These are phyloP conservation scores for Anseranas semipalmata DNA, from an alignment of 2,113 vertebrate genomes.

Conservation along the genomic window DNA sequence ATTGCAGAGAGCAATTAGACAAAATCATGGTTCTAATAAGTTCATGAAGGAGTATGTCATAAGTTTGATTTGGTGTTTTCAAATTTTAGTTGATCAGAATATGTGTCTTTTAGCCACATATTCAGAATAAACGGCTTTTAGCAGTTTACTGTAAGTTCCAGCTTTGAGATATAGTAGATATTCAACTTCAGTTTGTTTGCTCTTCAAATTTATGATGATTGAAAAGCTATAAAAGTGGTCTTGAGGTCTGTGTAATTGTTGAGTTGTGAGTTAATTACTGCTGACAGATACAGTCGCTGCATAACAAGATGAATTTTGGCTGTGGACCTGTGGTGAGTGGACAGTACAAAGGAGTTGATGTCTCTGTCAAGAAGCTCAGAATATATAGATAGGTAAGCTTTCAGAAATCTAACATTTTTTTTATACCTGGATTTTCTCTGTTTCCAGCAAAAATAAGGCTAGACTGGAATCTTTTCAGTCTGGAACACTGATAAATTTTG, in stretches of 20 bases:
- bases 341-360: not conserved
- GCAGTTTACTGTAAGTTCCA: rapidly evolving
- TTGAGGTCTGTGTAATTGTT: not conserved
- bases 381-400: not conserved
- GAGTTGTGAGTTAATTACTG: not conserved
- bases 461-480: not conserved
- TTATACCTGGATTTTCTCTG: not conserved
- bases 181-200: not conserved
- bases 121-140: not conserved
- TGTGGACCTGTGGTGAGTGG: not conserved
- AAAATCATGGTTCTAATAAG: not conserved
- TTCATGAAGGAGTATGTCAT: not conserved
- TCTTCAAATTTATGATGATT: not conserved
- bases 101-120: not conserved
- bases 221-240: not conserved
- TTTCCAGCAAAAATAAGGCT: not conserved
- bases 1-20: not conserved
- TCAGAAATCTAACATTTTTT: not conserved
- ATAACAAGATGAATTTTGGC: not conserved
- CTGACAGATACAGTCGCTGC: not conserved
- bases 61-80: not conserved
- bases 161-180: not conserved
- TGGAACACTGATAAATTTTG: not conserved
- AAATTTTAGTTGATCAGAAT: not conserved
- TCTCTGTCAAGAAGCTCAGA: not conserved